These are phyloP conservation scores for Agrilus planipennis DNA, from an alignment of 1,140 invertebrate genomes.

Conservation along the genomic window DNA sequence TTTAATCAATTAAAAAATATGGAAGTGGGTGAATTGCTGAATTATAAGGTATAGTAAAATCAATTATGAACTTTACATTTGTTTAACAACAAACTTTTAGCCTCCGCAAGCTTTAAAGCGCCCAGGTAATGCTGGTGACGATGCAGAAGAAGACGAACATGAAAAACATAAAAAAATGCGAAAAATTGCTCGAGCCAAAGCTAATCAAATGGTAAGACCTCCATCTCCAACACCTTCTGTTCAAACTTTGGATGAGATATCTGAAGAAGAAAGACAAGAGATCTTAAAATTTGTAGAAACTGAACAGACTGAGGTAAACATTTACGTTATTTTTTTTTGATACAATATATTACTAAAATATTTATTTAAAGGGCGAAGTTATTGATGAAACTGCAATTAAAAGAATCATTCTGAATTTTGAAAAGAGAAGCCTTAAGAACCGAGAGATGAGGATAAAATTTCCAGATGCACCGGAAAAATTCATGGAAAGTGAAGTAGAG, in stretches of 20 bases:
- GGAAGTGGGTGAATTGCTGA: constrained; percentile 6
- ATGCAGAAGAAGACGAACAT: constrained; percentile 45
- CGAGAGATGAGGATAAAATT: constrained; percentile 98
- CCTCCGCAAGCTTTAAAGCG: constrained; percentile 68
- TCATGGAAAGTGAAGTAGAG: constrained; percentile 95
- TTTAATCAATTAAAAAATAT: constrained; percentile 11
- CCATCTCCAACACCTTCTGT: constrained; percentile 36
- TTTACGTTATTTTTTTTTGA: not conserved
- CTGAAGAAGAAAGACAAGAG: constrained; percentile 64
- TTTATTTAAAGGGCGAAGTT: constrained; percentile 46
- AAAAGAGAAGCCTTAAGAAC: constrained; percentile 89
- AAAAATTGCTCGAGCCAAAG: constrained; percentile 39
- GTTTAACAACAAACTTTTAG: constrained; percentile 35
- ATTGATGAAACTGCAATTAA: constrained; percentile 83
- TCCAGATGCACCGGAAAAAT: constrained; percentile 93
- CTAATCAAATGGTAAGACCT: constrained; percentile 40
- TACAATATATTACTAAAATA: constrained; percentile 1
- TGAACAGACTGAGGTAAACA: constrained; percentile 56
- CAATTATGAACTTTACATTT: constrained; percentile 17
- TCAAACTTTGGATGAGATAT: constrained; percentile 47
- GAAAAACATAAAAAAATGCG: constrained; percentile 40
- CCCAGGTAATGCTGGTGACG: constrained; percentile 55
- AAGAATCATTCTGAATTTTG: constrained; percentile 81
- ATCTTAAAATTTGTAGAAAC: constrained; percentile 73
- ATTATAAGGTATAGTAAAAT: no score